A percentile compares a stretch with the other conserved stretches of the same genome.
These are phyloP conservation scores for Urocynchramus pylzowi DNA, from an alignment of 2,113 vertebrate genomes.

Conservation along the genomic window DNA sequence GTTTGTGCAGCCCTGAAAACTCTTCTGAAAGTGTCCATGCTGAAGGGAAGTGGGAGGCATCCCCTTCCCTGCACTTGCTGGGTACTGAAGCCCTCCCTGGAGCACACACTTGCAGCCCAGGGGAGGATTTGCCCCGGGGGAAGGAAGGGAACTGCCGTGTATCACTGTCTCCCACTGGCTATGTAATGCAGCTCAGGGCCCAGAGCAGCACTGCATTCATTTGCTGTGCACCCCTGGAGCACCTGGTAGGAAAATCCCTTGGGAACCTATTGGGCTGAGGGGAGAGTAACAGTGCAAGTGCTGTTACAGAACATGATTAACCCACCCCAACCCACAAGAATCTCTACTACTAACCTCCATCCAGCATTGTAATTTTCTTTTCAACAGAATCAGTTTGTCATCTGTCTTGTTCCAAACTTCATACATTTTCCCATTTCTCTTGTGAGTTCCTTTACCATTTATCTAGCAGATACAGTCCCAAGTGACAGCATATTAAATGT, in stretches of 20 bases:
- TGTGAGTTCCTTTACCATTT: not conserved
- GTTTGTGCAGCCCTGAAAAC: not conserved
- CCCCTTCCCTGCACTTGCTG: not conserved
- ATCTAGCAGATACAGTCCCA: not conserved
- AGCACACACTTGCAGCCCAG: not conserved
- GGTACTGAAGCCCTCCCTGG: not conserved
- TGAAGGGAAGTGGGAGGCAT: not conserved
- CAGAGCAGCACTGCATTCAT: fast-evolving
- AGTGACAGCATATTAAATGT: not conserved
- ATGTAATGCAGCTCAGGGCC: not conserved
- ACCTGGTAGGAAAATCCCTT: not conserved
- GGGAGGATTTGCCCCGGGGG: not conserved
- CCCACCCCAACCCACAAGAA: not conserved
- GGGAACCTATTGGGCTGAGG: fast-evolving
- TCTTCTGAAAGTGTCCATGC: not conserved
- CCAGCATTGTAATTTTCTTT: not conserved
- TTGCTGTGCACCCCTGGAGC: not conserved
- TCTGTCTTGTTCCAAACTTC: not conserved
- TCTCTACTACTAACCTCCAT: not conserved
- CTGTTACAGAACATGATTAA: not conserved
- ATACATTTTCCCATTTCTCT: not conserved
- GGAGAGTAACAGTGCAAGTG: not conserved
- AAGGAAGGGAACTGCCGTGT: not conserved
- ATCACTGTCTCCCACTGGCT: fast-evolving
- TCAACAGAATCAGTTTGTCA: not conserved